Base-by-base conservation (phyloP, 2,797 vertebrate genomes). In the Podargus strigoides region DNA sequence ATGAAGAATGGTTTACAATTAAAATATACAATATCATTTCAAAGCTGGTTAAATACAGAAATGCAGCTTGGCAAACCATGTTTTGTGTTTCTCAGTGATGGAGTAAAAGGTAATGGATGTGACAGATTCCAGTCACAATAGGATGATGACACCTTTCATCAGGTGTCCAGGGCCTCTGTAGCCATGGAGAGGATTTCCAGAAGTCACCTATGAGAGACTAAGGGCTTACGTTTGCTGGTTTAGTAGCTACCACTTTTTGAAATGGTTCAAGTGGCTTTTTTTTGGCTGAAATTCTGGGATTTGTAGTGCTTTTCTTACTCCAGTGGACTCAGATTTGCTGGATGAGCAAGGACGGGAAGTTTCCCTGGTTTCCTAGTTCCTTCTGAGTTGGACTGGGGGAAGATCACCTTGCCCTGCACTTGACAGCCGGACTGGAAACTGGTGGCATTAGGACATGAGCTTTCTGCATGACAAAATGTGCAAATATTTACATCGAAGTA, bases 11-110 rank as follows among this genome's bases (percentile, higher is more conserved):
- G 44, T 63, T 58, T 60, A 47, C 77, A 79, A 77, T 76, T 94
- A 88, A 88, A 95, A 91, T 59, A 91, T 84, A 78, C 58, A 72
- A 55, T 87, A 68, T 46, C 30, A 28, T 78, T 91, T 87, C 42
- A 19, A 88, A 95, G 74, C 44, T 42, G 60, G 44, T 69, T 85
- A 52, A 76, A 90, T 74, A 42, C 44, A 76, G 86, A 94, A 85
- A 79, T 34, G 32, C 69, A 94, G 63, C 79, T 83, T 94, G 80
- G 89, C 89, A 93, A 91, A 55, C 63, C 28, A 21, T 19, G 24
- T 85, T 79, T 88, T 90, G 85, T 18, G 24, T 94, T 93, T 94
- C 52, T 26, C 12, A 79, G 39, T 66, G 69, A 67, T 53, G 86
- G 79, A 93, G 42, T 50, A 70, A 58, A 68, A 89, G 32, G 52